Percentiles rank a stretch among this genome's conserved stretches.
These are phyloP conservation scores for Conops quadrifasciatus DNA, from an alignment of 2,888 invertebrate genomes.

Conservation along the genomic window DNA sequence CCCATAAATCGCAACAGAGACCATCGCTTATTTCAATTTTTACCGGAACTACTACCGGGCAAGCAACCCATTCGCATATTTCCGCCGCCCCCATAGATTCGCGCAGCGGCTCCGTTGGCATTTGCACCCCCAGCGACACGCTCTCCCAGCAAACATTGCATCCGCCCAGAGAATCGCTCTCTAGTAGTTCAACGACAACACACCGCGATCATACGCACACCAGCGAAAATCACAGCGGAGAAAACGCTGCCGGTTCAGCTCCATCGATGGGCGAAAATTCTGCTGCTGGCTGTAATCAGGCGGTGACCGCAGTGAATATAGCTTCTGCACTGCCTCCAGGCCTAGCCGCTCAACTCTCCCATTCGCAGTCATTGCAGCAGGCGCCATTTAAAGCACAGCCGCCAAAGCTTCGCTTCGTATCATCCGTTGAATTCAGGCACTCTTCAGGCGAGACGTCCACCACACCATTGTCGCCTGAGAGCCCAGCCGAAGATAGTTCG, in stretches of 20 bases:
- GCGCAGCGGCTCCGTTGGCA: constrained; percentile 64
- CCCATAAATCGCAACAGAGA: constrained; percentile 70
- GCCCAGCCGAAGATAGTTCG: constrained; percentile 75
- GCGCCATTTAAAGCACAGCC: constrained; percentile 65
- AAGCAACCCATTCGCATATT: constrained; percentile 62
- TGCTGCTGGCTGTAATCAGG: constrained; percentile 49
- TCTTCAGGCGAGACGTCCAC: constrained; percentile 82
- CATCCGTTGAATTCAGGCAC: constrained; percentile 82
- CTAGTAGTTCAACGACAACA: constrained; percentile 70
- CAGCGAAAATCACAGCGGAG: constrained; percentile 63
- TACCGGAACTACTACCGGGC: constrained; percentile 69
- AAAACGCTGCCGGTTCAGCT: constrained; percentile 55
- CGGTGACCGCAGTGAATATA: constrained; percentile 46
- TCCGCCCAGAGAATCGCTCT: constrained; percentile 69
- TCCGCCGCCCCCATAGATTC: constrained; percentile 64
- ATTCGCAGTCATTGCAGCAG: constrained; percentile 64
- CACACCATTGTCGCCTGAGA: constrained; percentile 78
- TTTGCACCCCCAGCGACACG: constrained; percentile 65
- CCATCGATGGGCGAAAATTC: constrained; percentile 55
- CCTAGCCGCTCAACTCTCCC: constrained; percentile 65
- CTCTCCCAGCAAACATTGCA: constrained; percentile 65
- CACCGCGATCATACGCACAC: constrained; percentile 61
- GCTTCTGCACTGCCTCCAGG: constrained; percentile 56
- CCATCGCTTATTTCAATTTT: constrained; percentile 76
- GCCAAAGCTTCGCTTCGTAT: constrained; percentile 81